These are phyloP conservation scores for Cepaea nemoralis DNA, from an alignment of 1,140 invertebrate genomes.

Conservation along the genomic window DNA sequence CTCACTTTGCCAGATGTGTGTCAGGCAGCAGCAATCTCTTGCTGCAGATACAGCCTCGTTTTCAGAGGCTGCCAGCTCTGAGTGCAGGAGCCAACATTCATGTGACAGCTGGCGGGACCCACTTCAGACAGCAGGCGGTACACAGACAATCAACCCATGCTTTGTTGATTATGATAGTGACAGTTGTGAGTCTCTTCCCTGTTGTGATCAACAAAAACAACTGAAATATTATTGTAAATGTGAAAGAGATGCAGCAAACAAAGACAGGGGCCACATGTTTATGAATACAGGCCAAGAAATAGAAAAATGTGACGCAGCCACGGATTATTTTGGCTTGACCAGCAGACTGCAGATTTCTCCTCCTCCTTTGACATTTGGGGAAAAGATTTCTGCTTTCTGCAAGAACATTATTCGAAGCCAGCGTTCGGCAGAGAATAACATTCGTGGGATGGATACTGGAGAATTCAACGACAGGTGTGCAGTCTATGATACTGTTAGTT, in stretches of 20 bases:
- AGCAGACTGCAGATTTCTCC: neutral
- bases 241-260: no score
- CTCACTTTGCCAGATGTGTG: neutral
- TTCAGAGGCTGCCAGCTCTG: neutral
- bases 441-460: neutral
- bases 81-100: neutral
- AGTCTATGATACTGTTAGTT: neutral
- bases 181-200: no score
- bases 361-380: neutral
- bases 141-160: no score
- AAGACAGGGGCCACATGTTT: no score
- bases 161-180: no score
- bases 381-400: neutral
- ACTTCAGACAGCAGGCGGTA: neutral
- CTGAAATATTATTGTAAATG: no score
- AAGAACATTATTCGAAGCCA: neutral
- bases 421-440: neutral
- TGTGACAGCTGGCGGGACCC: neutral
- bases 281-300: no score
- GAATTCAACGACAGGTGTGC: neutral
- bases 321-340: neutral
- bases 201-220: no score
- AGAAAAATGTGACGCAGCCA: neutral
- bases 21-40: neutral
- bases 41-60: neutral